A percentile compares a stretch with the other conserved stretches of the same genome.
phyloP scores from a whole-genome alignment of 2,113 vertebrate genomes.

The Labeo rohita region DNA sequence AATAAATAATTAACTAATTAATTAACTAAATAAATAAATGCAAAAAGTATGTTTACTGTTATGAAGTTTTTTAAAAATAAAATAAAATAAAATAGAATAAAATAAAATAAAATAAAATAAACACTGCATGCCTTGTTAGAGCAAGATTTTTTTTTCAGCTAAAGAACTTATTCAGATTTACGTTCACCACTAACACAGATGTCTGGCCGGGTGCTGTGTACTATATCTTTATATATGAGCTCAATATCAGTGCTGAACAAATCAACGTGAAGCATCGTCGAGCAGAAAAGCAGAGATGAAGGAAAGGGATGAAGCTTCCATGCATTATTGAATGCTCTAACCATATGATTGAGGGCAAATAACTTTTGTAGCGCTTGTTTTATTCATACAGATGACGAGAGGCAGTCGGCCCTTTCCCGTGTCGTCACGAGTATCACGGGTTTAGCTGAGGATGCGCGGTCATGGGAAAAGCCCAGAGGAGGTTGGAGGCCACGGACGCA shows the following conservation, averaged over 20 bases:
- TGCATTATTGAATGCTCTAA: constrained; percentile 48
- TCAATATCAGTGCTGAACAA: constrained; percentile 25
- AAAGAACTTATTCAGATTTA: background rate
- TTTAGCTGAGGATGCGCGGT: background rate
- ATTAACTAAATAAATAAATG: too few relatives aligned
- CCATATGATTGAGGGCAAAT: constrained; percentile 27
- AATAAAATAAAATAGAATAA: too few relatives aligned
- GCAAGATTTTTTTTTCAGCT: background rate
- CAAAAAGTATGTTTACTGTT: too few relatives aligned
- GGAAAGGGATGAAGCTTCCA: constrained; percentile 11
- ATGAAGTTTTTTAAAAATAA: too few relatives aligned
- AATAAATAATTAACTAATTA: too few relatives aligned
- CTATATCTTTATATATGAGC: constrained; percentile 19
- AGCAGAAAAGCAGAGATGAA: constrained; percentile 30
- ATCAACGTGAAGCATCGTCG: constrained; percentile 13
- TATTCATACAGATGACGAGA: constrained; percentile 34
- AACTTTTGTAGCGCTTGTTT: constrained; percentile 33
- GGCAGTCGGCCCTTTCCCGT: background rate
- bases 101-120: too few relatives aligned
- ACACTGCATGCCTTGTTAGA: background rate
- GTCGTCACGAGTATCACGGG: background rate
- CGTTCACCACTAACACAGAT: background rate
- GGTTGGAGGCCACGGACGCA: background rate
- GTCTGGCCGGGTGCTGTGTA: constrained; percentile 4
- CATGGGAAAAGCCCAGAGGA: constrained; percentile 32